These are phyloP conservation scores for Spermophilus dauricus DNA, from an alignment of 2,113 vertebrate species.

Conservation along the genomic window DNA sequence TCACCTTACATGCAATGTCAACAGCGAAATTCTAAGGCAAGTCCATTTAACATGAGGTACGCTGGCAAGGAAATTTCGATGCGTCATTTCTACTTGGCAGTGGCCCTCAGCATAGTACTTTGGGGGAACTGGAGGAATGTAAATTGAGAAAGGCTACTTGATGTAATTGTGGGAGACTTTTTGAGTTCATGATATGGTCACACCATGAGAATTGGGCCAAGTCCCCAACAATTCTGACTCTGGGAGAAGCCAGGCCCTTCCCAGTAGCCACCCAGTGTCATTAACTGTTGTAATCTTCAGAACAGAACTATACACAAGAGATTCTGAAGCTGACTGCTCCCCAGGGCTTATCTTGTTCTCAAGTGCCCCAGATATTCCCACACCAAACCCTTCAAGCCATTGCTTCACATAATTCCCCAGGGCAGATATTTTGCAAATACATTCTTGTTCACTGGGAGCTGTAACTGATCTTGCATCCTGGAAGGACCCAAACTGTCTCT, in stretches of 20 bases:
- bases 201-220: background rate
- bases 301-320: background rate
- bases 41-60: too few relatives aligned
- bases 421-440: background rate
- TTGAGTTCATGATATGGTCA: background rate
- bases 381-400: background rate
- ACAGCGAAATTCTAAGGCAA: too few relatives aligned
- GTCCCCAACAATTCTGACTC: too few relatives aligned
- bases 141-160: background rate
- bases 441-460: background rate
- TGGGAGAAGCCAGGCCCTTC: background rate
- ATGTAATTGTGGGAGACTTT: background rate
- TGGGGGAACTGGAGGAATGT: accelerated
- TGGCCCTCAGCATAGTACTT: too few relatives aligned
- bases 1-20: too few relatives aligned
- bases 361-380: background rate
- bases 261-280: background rate
- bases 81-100: too few relatives aligned
- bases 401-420: background rate
- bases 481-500: background rate
- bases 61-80: too few relatives aligned
- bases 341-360: background rate
- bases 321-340: background rate
- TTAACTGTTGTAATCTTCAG: background rate
- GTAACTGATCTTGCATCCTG: background rate